A percentile compares a stretch with the other conserved stretches of the same genome.
These are phyloP conservation scores for Epicauta chinensis DNA, from an alignment of 1,140 invertebrate species.

Conservation along the genomic window DNA sequence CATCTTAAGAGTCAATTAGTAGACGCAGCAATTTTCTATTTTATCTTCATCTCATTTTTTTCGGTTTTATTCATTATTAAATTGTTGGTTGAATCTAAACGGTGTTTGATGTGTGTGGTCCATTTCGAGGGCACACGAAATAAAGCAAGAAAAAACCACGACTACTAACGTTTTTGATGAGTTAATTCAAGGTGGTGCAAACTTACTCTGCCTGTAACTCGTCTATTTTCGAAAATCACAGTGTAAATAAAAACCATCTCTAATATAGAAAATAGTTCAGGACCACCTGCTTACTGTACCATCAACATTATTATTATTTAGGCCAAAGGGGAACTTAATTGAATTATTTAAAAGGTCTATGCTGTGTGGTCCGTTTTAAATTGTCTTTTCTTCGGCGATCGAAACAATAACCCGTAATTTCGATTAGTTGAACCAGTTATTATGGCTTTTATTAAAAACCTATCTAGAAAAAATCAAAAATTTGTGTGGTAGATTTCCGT, in stretches of 20 bases:
- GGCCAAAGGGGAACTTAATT: slow-evolving; percentile 8
- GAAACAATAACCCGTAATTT: slow-evolving; percentile 9
- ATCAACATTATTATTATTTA: neutral
- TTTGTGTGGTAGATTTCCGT: too few relatives aligned
- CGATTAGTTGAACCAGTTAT: neutral
- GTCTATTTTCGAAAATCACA: slow-evolving; percentile 5
- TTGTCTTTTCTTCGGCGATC: slow-evolving; percentile 1
- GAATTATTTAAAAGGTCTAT: slow-evolving; percentile 14
- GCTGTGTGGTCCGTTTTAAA: neutral
- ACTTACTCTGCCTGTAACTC: neutral
- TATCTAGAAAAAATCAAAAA: too few relatives aligned
- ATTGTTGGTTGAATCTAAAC: slow-evolving; percentile 5
- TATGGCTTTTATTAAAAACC: too few relatives aligned
- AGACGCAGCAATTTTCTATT: too few relatives aligned
- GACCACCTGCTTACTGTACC: slow-evolving; percentile 12
- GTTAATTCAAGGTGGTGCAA: slow-evolving; percentile 16
- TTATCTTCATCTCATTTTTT: neutral
- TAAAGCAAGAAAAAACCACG: too few relatives aligned
- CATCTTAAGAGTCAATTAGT: too few relatives aligned
- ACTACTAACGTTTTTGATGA: slow-evolving; percentile 5
- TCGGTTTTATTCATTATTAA: neutral
- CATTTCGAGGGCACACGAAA: neutral
- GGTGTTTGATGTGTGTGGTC: slow-evolving; percentile 7
- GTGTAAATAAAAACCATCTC: slow-evolving; percentile 9
- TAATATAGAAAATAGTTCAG: too few relatives aligned